Evolutionary conservation across 2,113 vertebrate species (phyloP).

Genomic region (Pelmatolapia mariae): DNA sequence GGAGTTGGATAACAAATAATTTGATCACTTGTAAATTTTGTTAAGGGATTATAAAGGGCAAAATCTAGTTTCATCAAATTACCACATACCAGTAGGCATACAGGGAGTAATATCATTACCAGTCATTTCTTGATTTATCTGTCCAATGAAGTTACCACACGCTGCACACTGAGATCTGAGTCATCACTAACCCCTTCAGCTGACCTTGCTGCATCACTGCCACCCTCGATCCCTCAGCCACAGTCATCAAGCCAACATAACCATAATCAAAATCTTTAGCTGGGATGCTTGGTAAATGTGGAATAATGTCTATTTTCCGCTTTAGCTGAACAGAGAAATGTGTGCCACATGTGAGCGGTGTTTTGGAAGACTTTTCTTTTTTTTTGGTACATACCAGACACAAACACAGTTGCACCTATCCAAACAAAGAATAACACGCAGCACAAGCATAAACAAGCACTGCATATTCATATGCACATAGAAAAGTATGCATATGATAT

Average conservation of each 20-base stretch:
- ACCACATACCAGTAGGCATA: neutral
- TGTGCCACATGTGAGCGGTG: neutral
- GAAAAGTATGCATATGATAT: neutral
- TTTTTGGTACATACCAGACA: neutral
- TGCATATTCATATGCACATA: neutral
- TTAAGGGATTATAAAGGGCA: neutral
- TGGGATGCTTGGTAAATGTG: neutral
- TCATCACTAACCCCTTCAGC: slow-evolving; percentile 14
- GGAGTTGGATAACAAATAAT: neutral
- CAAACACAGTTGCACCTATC: neutral
- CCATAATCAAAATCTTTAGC: slow-evolving; percentile 11
- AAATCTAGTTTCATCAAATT: neutral
- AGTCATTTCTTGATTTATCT: neutral
- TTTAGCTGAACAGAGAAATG: neutral
- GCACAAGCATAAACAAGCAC: neutral
- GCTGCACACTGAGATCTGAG: neutral
- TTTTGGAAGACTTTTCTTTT: neutral
- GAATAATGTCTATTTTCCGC: neutral
- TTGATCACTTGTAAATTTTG: neutral
- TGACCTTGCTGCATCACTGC: slow-evolving; percentile 3
- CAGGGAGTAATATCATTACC: neutral
- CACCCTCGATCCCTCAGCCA: neutral
- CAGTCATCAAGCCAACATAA: neutral
- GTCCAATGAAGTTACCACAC: neutral
- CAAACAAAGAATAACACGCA: neutral